Base-by-base conservation (phyloP, 2,113 vertebrate genomes). In the Sylvilagus bachmani region DNA sequence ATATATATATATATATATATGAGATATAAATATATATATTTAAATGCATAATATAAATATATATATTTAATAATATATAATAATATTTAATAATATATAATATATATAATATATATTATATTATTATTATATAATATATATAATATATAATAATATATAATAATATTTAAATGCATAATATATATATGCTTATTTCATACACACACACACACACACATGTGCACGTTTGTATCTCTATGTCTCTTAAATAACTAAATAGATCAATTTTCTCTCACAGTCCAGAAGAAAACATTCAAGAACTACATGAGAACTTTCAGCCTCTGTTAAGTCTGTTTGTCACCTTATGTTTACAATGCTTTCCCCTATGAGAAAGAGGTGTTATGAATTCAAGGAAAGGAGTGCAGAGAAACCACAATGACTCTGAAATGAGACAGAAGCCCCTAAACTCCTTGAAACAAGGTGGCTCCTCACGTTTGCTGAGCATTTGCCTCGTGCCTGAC, bases 261-360 rank as follows among this genome's bases (percentile, higher is more conserved):
- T 6, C 44, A 58, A 10, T 79, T 95, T 93, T 88, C 19, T 90
- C 36, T 91, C 51, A 85, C 86, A 81, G 13, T 53, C 67, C 67
- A 62, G 81, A 81, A 38, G 24, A 22, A 82, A 85, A 64, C 13
- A 55, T 22, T 36, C 25, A 89, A 88, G 77, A 62, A 67, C 55
- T 33, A 1, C 16, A 31, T 3, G 29, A 66, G 79, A 49, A 66
- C 16, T 16, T 71, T 85, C 17, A 36, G 22, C 25, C n/a, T 5
- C 62, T 51, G 38, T 87, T 84, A 71, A 29, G 9, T 31, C 55
- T 74, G 44, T 36, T 31, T 31, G 82, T 55, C 90, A 36, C 27
- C 29, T 88, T 82, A 13, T 14, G 14, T n/a, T 62, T 0, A 85
- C 19, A 67, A 27, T 16, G 24, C 27, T 55, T 31, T 93, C 31